These are phyloP conservation scores for Malachius bipustulatus DNA, from an alignment of 2,888 invertebrate genomes.

Conservation along the genomic window DNA sequence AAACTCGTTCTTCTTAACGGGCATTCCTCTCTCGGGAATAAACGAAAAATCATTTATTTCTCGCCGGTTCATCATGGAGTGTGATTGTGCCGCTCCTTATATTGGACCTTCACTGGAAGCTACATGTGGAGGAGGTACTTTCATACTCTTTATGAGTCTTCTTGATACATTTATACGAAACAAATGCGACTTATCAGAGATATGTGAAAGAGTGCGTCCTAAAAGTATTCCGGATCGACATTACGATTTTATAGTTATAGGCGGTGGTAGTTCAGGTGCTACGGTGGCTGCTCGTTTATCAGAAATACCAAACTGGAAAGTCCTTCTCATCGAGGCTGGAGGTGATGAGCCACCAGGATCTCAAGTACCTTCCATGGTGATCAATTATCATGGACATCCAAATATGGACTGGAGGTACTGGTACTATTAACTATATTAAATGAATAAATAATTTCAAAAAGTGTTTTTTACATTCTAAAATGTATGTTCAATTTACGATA, in stretches of 20 bases:
- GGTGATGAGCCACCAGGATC: constrained; percentile 53
- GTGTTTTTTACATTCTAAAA: too few relatives aligned
- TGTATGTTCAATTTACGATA: too few relatives aligned
- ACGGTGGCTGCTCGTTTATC: constrained; percentile 53
- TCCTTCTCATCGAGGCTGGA: constrained; percentile 59
- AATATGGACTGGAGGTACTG: constrained; percentile 56
- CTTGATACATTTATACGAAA: constrained; percentile 50
- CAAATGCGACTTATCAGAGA: constrained; percentile 44
- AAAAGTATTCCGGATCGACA: constrained; percentile 37
- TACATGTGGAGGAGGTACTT: constrained; percentile 46
- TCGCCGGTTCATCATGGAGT: constrained; percentile 32
- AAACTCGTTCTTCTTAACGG: too few relatives aligned
- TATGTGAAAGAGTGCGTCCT: constrained; percentile 46
- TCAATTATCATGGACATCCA: constrained; percentile 47
- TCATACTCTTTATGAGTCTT: constrained; percentile 52
- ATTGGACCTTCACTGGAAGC: constrained; percentile 46
- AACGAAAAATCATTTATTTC: too few relatives aligned
- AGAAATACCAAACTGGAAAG: constrained; percentile 54
- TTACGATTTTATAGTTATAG: constrained; percentile 56
- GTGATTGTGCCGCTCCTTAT: constrained; percentile 43
- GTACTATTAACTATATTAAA: too few relatives aligned
- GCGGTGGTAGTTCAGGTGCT: constrained; percentile 54
- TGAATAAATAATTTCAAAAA: too few relatives aligned
- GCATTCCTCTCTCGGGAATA: too few relatives aligned
- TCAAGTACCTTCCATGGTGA: constrained; percentile 54